Evolutionary conservation across 2,888 invertebrate genomes (phyloP).

Genomic region (Stratiomys singularior): DNA sequence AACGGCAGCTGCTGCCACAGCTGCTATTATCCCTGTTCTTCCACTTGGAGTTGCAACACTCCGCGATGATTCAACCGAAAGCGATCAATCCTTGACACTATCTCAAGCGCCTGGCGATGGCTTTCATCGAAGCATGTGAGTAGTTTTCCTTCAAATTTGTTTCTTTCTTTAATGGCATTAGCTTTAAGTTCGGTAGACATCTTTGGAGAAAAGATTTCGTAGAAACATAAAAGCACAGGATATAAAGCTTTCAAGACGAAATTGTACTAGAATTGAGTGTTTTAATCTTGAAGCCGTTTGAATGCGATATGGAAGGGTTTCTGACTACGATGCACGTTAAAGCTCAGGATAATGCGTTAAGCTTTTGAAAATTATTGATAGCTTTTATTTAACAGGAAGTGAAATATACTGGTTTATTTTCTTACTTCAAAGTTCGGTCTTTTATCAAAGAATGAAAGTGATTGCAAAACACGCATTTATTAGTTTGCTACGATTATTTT

Average conservation of each 20-base stretch:
- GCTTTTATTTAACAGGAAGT: no score
- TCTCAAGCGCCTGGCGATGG: conserved; percentile 64
- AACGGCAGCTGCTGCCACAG: conserved; percentile 66
- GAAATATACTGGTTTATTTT: no score
- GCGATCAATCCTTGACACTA: conserved; percentile 65
- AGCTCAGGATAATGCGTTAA: no score
- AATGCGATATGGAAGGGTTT: no score
- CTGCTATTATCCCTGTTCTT: conserved; percentile 65
- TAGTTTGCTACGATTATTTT: no score
- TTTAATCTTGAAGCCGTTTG: no score
- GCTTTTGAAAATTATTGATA: no score
- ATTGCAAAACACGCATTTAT: no score
- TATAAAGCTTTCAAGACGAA: conserved; percentile 9
- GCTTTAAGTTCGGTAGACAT: neutral
- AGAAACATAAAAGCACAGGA: neutral
- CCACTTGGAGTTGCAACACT: conserved; percentile 65
- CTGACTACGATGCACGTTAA: no score
- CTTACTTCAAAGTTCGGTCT: no score
- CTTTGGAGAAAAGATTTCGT: neutral
- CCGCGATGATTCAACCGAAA: conserved; percentile 66
- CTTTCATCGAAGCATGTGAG: conserved; percentile 65
- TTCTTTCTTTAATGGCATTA: neutral
- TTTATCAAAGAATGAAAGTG: no score
- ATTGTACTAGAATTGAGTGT: no score
- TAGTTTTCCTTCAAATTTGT: conserved; percentile 52